Conservation (phyloP, 1,140 invertebrate genomes). For the Heliconius himera region DNA sequence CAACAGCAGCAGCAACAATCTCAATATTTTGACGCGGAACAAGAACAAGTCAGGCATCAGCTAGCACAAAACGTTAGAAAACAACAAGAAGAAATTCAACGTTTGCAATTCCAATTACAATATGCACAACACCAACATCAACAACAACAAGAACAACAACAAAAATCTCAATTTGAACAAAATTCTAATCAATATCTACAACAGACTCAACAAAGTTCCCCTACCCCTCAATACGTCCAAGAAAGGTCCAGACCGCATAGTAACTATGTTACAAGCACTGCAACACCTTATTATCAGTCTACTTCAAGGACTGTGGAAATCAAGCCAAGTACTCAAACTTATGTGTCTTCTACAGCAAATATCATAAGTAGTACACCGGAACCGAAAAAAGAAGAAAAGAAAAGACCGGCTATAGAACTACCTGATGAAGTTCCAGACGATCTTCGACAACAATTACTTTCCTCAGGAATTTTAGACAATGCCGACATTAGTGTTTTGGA, state of each 20-base stretch:
- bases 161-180: slow-evolving; percentile 44
- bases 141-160: slow-evolving; percentile 54
- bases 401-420: slow-evolving; percentile 84
- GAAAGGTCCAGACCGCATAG: slow-evolving; percentile 64
- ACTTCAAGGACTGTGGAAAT: slow-evolving; percentile 72
- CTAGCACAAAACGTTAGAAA: slow-evolving; percentile 74
- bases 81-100: slow-evolving; percentile 76
- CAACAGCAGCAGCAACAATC: slow-evolving; percentile 60
- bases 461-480: slow-evolving; percentile 92
- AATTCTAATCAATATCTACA: slow-evolving; percentile 56
- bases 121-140: slow-evolving; percentile 60
- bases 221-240: slow-evolving; percentile 63
- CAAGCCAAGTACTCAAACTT: slow-evolving; percentile 70
- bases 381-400: slow-evolving; percentile 79
- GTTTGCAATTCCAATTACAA: slow-evolving; percentile 69
- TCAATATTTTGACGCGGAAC: slow-evolving; percentile 72
- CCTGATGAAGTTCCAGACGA: slow-evolving; percentile 94
- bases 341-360: slow-evolving; percentile 71
- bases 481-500: slow-evolving; percentile 93
- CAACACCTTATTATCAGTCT: slow-evolving; percentile 65
- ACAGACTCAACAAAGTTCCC: slow-evolving; percentile 59
- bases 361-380: slow-evolving; percentile 68
- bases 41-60: slow-evolving; percentile 79
- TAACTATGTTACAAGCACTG: slow-evolving; percentile 60
- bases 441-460: slow-evolving; percentile 90